Conservation (phyloP, 2,113 vertebrate species). For the Danio rerio region GRCz12tu NC_133200.1:6558001-6558500, state of each 20-base stretch:
- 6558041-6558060: background rate
- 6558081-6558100: slow-evolving; percentile 42
- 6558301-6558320: no score
- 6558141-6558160: slow-evolving; percentile 10
- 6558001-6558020: slow-evolving; percentile 61
- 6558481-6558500: no score
- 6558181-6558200: background rate
- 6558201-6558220: background rate
- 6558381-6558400: no score
- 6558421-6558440: no score
- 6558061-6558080: background rate
- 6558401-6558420: no score
- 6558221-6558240: background rate
- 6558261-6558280: no score
- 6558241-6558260: background rate
- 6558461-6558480: no score
- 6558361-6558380: no score
- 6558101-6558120: slow-evolving; percentile 25
- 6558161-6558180: background rate
- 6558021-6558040: slow-evolving; percentile 42
- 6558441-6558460: no score
- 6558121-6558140: slow-evolving; percentile 38
- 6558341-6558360: no score
- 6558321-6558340: no score
- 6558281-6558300: no score